phyloP scores from a whole-genome alignment of 1,140 invertebrate genomes.

The Drosophila santomea region DNA sequence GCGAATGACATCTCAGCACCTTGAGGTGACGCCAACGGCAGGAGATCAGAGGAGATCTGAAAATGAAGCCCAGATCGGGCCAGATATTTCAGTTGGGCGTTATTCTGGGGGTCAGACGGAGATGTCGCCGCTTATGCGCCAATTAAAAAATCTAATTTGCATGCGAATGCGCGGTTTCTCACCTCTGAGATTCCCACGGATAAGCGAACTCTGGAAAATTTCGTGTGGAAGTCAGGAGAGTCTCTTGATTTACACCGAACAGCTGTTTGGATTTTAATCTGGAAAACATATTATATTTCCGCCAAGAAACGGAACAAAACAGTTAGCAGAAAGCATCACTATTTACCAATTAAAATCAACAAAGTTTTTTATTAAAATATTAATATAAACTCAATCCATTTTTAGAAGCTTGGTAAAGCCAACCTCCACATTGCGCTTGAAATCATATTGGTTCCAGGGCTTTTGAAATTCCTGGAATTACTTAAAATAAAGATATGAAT shows the following conservation, averaged over 20 bases:
- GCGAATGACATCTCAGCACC: constrained; percentile 72
- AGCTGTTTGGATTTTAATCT: constrained; percentile 26
- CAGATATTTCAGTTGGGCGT: constrained; percentile 22
- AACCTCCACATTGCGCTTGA: neutral
- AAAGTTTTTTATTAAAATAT: too few relatives aligned
- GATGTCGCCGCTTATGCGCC: constrained; percentile 63
- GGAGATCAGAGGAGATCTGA: constrained; percentile 36
- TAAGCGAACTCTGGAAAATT: constrained; percentile 8
- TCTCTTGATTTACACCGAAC: constrained; percentile 29
- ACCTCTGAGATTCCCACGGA: constrained; percentile 39
- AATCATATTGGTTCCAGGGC: neutral
- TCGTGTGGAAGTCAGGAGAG: neutral
- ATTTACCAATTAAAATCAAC: neutral
- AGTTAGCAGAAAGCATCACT: neutral
- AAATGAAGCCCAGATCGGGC: constrained; percentile 9
- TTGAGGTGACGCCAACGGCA: constrained; percentile 61
- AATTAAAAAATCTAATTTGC: constrained; percentile 83
- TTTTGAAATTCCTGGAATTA: neutral
- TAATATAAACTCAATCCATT: neutral
- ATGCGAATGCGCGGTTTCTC: constrained; percentile 43
- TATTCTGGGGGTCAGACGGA: constrained; percentile 26
- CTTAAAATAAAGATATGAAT: neutral
- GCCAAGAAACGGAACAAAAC: constrained; percentile 13
- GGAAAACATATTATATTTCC: constrained; percentile 6
- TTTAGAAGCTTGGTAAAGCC: neutral